Percentiles rank a stretch among this genome's conserved stretches.
Evolutionary conservation across 2,113 vertebrate species (phyloP).

Genomic region (Siphamia tubifer): DNA sequence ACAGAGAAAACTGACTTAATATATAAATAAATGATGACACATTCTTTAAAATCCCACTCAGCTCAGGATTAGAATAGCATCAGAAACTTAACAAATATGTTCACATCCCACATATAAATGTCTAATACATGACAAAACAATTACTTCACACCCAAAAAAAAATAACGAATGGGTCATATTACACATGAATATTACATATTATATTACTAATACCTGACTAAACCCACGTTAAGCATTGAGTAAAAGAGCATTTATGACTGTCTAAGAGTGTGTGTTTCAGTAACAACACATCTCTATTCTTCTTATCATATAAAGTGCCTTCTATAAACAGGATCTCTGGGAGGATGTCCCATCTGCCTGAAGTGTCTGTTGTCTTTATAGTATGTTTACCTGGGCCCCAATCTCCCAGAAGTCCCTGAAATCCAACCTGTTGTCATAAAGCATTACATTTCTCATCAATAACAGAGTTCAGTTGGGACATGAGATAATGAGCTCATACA

Average conservation of each 20-base stretch:
- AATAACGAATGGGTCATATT: no score
- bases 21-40: no score
- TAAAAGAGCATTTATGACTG: background rate
- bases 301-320: slow-evolving; percentile 2
- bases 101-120: no score
- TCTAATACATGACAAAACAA: no score
- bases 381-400: background rate
- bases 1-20: background rate
- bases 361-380: background rate
- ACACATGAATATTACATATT: no score
- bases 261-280: background rate
- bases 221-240: background rate
- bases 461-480: slow-evolving; percentile 6
- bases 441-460: slow-evolving; percentile 19
- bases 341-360: background rate
- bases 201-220: background rate
- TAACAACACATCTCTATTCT: background rate
- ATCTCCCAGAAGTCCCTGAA: slow-evolving; percentile 50
- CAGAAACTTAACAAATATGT: background rate
- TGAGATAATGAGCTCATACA: background rate
- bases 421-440: slow-evolving; percentile 23
- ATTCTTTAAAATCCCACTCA: background rate
- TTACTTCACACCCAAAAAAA: no score
- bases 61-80: background rate
- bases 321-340: background rate